phyloP scores from a whole-genome alignment of 2,888 invertebrate genomes.

The Chamaedrilus cognettii region DNA sequence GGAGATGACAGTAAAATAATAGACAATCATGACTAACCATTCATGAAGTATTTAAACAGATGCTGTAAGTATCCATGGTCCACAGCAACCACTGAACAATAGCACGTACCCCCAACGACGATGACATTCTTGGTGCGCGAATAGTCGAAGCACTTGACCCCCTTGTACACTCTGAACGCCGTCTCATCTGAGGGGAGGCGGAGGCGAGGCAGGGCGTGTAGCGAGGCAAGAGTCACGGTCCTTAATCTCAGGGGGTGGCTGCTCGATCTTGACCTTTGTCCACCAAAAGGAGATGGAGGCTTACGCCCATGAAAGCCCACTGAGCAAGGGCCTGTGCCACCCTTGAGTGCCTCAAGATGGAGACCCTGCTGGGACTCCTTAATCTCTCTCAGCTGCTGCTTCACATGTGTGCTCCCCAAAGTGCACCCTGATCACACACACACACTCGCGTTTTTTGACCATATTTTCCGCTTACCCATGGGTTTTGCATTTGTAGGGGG shows the following conservation, averaged over 20 bases:
- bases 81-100: too few species aligned
- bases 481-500: too few species aligned
- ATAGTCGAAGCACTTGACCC: conserved; percentile 60
- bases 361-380: conserved; percentile 42
- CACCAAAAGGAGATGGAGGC: too few species aligned
- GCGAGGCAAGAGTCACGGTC: not conserved
- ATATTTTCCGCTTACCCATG: too few species aligned
- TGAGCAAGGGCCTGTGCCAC: too few species aligned
- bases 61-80: too few species aligned
- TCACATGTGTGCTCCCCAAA: conserved; percentile 56
- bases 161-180: conserved; percentile 59
- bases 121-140: conserved; percentile 58
- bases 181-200: conserved; percentile 49
- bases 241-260: conserved; percentile 25
- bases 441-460: not conserved
- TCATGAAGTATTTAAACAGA: too few species aligned
- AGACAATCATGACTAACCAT: too few species aligned
- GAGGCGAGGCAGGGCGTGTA: not conserved
- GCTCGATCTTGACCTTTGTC: not conserved
- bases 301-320: too few species aligned
- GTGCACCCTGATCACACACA: conserved; percentile 51
- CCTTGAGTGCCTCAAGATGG: too few species aligned
- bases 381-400: conserved; percentile 52
- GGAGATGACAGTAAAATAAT: too few species aligned
- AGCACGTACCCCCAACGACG: conserved; percentile 57